Evolutionary conservation across 2,888 invertebrate genomes (phyloP).

Genomic region (Acleris cristana): DNA sequence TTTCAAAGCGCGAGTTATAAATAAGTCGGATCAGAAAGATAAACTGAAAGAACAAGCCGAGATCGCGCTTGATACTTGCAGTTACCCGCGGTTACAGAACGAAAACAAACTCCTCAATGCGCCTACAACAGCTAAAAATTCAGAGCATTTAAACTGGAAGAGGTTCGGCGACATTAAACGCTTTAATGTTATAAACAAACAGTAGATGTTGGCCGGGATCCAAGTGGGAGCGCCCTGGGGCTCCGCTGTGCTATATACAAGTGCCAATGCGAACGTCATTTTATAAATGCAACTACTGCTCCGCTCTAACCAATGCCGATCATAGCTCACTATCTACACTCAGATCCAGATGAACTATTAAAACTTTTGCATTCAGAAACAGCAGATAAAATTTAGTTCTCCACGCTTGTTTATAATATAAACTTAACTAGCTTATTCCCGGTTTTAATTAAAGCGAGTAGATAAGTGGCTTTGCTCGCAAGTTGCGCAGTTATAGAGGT

Average conservation of each 20-base stretch:
- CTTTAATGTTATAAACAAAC: constrained; percentile 80
- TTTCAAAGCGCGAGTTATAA: constrained; percentile 17
- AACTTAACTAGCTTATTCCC: constrained; percentile 61
- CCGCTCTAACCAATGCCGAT: constrained; percentile 50
- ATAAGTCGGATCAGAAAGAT: constrained; percentile 20
- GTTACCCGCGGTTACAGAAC: constrained; percentile 24
- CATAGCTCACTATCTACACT: constrained; percentile 40
- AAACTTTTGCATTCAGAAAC: constrained; percentile 26
- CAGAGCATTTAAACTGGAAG: constrained; percentile 45
- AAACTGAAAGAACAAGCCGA: constrained; percentile 26
- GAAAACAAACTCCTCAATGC: constrained; percentile 28
- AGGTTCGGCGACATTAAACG: constrained; percentile 57
- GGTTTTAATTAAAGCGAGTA: constrained; percentile 73
- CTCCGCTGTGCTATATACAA: constrained; percentile 45
- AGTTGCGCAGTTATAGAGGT: constrained; percentile 72
- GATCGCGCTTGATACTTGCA: constrained; percentile 22
- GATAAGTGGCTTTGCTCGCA: constrained; percentile 62
- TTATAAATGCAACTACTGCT: constrained; percentile 56
- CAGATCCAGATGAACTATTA: constrained; percentile 46
- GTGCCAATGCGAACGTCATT: constrained; percentile 47
- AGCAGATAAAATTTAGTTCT: constrained; percentile 40
- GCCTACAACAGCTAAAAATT: constrained; percentile 41
- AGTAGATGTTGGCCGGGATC: constrained; percentile 67
- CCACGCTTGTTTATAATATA: constrained; percentile 52
- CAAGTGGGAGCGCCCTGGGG: constrained; percentile 63